A percentile compares a stretch with the other conserved stretches of the same genome.
phyloP scores from a whole-genome alignment of 2,797 vertebrate species.

The Varecia variegata region DNA sequence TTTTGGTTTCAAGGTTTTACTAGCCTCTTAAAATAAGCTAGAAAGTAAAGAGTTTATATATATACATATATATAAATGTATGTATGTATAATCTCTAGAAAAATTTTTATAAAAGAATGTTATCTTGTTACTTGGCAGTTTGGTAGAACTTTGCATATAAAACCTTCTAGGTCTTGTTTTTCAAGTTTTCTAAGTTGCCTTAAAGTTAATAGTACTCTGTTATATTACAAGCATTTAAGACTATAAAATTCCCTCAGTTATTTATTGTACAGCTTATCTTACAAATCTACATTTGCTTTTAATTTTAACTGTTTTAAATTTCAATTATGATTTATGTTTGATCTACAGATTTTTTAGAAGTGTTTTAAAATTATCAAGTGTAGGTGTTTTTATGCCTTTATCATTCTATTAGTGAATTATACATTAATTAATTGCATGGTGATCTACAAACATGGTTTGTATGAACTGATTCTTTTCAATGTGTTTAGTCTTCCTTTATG shows the following conservation, averaged over 20 bases:
- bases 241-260: neutral
- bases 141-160: neutral
- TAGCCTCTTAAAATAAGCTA: neutral
- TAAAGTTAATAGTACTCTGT: neutral
- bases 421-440: neutral
- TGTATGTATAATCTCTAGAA: neutral
- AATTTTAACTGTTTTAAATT: neutral
- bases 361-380: neutral
- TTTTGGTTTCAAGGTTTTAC: slow-evolving; percentile 35
- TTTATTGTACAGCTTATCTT: neutral
- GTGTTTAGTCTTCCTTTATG: neutral
- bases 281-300: neutral
- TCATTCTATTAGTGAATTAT: neutral
- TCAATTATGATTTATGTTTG: neutral
- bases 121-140: neutral
- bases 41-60: neutral
- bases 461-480: neutral
- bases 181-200: neutral
- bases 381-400: neutral
- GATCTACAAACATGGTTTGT: neutral
- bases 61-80: neutral
- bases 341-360: neutral
- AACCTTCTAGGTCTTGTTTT: neutral
- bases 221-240: neutral
- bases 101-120: neutral